These are phyloP conservation scores for Dolichoris vasculosae DNA, from an alignment of 1,140 invertebrate genomes.

Conservation along the genomic window DNA sequence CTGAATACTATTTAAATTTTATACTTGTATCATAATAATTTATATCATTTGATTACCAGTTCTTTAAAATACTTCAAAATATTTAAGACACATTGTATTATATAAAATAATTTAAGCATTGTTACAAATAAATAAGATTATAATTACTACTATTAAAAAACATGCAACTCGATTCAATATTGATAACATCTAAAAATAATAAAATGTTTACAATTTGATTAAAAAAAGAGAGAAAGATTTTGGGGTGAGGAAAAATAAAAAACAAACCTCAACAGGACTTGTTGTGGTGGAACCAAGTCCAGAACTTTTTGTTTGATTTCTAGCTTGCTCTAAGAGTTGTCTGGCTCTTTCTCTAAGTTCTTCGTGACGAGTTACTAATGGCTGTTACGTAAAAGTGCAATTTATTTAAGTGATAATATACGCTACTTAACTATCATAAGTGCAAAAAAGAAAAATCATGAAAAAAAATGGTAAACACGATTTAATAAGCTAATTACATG, in stretches of 20 bases:
- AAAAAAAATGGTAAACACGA: slow-evolving; percentile 30
- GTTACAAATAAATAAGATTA: too few species aligned
- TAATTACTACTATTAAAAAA: background rate
- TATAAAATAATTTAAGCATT: too few species aligned
- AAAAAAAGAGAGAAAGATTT: slow-evolving; percentile 35
- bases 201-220: background rate
- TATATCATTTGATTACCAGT: too few species aligned
- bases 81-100: too few species aligned
- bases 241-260: slow-evolving; percentile 2
- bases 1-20: too few species aligned
- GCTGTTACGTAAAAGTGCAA: slow-evolving; percentile 74
- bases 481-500: slow-evolving; percentile 66
- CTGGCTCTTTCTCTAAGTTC: slow-evolving; percentile 93
- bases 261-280: slow-evolving; percentile 73
- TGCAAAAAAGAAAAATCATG: slow-evolving; percentile 31
- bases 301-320: slow-evolving; percentile 79
- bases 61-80: too few species aligned
- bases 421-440: background rate
- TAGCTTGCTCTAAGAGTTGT: slow-evolving; percentile 90
- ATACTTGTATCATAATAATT: too few species aligned
- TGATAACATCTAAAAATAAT: background rate
- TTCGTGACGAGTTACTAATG: slow-evolving; percentile 85
- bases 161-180: background rate
- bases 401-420: slow-evolving; percentile 30
- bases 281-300: slow-evolving; percentile 65